These are phyloP conservation scores for Chrysocyon brachyurus DNA, from an alignment of 2,797 vertebrate species.

Conservation along the genomic window DNA sequence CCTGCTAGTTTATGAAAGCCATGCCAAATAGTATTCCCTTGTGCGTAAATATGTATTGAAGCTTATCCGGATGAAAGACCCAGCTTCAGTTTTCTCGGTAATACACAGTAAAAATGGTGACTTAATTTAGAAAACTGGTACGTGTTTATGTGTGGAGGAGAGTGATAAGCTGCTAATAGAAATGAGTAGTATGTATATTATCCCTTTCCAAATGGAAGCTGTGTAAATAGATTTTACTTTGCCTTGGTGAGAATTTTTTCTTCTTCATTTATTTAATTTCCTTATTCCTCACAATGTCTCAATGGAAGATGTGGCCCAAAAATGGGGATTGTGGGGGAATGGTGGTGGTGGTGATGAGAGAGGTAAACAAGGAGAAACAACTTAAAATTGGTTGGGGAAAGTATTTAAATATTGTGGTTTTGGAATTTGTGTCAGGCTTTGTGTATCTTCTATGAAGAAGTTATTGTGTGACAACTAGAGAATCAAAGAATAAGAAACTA, in stretches of 20 bases:
- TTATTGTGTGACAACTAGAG: not conserved
- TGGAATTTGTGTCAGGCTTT: not conserved
- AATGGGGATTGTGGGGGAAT: fast-evolving
- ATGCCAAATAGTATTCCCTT: not conserved
- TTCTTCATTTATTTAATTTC: conserved; percentile 44
- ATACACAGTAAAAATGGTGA: not conserved
- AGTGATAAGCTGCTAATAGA: conserved; percentile 14
- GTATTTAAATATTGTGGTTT: not conserved
- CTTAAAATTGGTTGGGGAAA: conserved; percentile 31
- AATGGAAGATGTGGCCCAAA: not conserved
- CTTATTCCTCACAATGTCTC: conserved; percentile 16
- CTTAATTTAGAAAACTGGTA: conserved; percentile 24
- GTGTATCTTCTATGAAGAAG: not conserved
- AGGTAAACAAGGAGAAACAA: not conserved
- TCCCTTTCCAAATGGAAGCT: conserved; percentile 12
- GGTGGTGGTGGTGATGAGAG: not conserved
- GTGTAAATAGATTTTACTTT: conserved; percentile 29
- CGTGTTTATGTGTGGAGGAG: conserved; percentile 10
- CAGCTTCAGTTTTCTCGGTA: not conserved
- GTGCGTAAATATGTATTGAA: not conserved
- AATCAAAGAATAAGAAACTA: not conserved
- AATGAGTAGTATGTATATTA: not conserved
- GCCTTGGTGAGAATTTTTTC: not conserved
- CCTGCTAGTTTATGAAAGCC: not conserved
- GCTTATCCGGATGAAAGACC: conserved; percentile 15